phyloP scores from a whole-genome alignment of 1,140 invertebrate species.

The Zaprionus capensis region DNA sequence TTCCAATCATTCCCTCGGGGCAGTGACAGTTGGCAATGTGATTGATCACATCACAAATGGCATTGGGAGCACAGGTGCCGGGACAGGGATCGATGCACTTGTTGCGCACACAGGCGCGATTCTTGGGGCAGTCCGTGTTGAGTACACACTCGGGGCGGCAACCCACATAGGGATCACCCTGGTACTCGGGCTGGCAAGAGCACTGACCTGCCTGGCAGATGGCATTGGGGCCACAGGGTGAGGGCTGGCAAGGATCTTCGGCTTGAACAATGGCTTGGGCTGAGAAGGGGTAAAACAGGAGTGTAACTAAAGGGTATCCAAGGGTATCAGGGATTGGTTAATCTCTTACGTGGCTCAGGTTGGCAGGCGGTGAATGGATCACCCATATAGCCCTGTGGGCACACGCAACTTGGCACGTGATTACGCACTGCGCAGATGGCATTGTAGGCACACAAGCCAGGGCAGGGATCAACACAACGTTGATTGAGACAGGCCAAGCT shows the following conservation, averaged over 20 bases:
- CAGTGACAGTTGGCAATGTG: conserved; percentile 88
- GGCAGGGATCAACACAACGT: conserved; percentile 90
- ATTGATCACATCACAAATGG: conserved; percentile 88
- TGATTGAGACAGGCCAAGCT: conserved; percentile 88
- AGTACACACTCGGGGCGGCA: conserved; percentile 89
- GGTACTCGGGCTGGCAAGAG: conserved; percentile 86
- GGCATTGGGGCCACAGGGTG: conserved; percentile 90
- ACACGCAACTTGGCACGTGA: conserved; percentile 92
- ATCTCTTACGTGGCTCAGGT: conserved; percentile 69
- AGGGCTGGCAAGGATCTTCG: conserved; percentile 86
- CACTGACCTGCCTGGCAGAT: conserved; percentile 85
- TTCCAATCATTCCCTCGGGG: conserved; percentile 85
- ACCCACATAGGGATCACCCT: conserved; percentile 87
- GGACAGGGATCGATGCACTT: conserved; percentile 85
- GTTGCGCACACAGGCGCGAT: conserved; percentile 84
- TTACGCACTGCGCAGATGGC: conserved; percentile 91
- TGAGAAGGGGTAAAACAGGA: conserved; percentile 3
- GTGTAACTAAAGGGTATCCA: neutral
- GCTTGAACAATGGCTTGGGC: conserved; percentile 25
- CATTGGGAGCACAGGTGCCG: conserved; percentile 87
- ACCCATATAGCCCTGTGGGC: conserved; percentile 89
- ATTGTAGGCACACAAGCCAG: conserved; percentile 88
- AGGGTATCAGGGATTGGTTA: neutral
- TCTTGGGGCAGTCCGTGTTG: conserved; percentile 85
- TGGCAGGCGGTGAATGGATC: conserved; percentile 91